Conservation (phyloP, 2,797 vertebrate genomes). For the Halcyon badia region DNA sequence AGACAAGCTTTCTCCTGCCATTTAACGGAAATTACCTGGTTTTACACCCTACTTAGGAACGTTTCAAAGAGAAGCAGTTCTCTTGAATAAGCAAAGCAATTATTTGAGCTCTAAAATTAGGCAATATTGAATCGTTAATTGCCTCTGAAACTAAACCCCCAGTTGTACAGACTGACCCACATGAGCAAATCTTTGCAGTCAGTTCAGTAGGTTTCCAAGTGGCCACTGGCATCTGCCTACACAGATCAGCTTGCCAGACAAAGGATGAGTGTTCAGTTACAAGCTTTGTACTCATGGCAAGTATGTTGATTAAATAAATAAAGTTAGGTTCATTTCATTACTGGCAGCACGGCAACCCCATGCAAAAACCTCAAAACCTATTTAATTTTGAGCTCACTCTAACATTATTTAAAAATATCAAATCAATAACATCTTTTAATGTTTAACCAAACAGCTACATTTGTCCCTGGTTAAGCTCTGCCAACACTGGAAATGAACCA, state of each 20-base stretch:
- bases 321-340: not conserved
- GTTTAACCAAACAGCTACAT: slow-evolving; percentile 39
- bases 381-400: not conserved
- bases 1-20: not conserved
- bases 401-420: slow-evolving; percentile 12
- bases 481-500: slow-evolving; percentile 59
- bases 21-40: not conserved
- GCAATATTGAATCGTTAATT: not conserved
- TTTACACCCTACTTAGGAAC: not conserved
- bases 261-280: not conserved
- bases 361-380: slow-evolving; percentile 18
- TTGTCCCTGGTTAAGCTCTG: slow-evolving; percentile 55
- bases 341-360: not conserved
- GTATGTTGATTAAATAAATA: not conserved
- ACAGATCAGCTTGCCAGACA: not conserved
- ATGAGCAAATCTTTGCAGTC: not conserved
- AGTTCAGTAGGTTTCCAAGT: not conserved
- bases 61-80: not conserved
- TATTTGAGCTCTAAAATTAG: slow-evolving; percentile 23
- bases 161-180: not conserved
- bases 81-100: not conserved
- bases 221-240: not conserved
- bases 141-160: not conserved
- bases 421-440: slow-evolving; percentile 33
- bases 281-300: not conserved